phyloP scores from a whole-genome alignment of 2,113 vertebrate species.

The Alectura lathami region DNA sequence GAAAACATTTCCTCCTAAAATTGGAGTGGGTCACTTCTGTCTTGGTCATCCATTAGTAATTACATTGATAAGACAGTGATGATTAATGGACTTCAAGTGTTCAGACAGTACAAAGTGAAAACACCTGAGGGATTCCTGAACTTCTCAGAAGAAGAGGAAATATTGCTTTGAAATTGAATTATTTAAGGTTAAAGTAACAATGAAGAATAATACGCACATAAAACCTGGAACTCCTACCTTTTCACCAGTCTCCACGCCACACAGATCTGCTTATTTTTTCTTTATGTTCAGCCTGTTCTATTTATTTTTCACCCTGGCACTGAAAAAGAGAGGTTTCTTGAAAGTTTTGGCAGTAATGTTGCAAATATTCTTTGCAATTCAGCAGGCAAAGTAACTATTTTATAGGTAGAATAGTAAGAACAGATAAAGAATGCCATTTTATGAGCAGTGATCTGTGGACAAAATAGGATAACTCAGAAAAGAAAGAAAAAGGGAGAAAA shows the following conservation, averaged over 20 bases:
- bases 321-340: background rate
- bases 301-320: background rate
- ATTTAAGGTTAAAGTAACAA: background rate
- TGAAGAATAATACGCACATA: background rate
- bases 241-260: background rate
- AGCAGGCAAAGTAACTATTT: background rate
- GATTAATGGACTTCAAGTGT: conserved; percentile 3
- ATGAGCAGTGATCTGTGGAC: background rate
- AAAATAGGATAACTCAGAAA: background rate
- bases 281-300: background rate
- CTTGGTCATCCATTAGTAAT: background rate
- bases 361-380: background rate
- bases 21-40: background rate
- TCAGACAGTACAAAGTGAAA: background rate
- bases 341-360: background rate
- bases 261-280: background rate
- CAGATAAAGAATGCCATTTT: background rate
- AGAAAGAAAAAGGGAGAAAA: background rate
- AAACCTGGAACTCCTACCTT: background rate
- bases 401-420: background rate
- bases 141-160: background rate
- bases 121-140: background rate
- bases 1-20: background rate
- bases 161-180: background rate
- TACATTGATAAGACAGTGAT: background rate